These are phyloP conservation scores for Chrysemys picta DNA, from an alignment of 2,113 vertebrate genomes.

Conservation along the genomic window DNA sequence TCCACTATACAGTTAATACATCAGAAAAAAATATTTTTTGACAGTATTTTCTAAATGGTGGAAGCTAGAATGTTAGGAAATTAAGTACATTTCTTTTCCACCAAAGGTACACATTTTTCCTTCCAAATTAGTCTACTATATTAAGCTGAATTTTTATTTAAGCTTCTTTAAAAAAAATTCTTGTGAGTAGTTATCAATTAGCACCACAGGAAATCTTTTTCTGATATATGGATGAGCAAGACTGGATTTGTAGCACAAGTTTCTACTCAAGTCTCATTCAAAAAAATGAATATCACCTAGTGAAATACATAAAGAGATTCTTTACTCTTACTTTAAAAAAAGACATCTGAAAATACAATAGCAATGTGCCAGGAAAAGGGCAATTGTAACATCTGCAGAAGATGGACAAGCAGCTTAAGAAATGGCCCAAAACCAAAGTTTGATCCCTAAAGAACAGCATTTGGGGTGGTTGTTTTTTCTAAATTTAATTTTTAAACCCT, in stretches of 20 bases:
- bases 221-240: not conserved
- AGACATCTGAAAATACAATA: not conserved
- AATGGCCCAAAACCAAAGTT: not conserved
- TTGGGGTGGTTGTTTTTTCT: not conserved
- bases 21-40: too few relatives aligned
- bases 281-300: not conserved
- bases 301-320: accelerated
- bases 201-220: not conserved
- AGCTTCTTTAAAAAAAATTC: not conserved
- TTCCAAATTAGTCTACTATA: not conserved
- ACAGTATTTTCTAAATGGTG: not conserved
- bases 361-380: too few relatives aligned
- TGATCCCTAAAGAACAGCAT: not conserved
- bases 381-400: not conserved
- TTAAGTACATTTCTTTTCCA: not conserved
- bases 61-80: not conserved
- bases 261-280: not conserved
- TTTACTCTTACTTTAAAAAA: not conserved
- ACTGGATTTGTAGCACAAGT: not conserved
- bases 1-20: not conserved
- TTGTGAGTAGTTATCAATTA: not conserved
- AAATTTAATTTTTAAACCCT: not conserved
- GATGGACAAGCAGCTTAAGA: not conserved
- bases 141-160: not conserved
- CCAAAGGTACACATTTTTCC: not conserved